phyloP scores from a whole-genome alignment of 2,888 invertebrate species.

The Acleris cristana region DNA sequence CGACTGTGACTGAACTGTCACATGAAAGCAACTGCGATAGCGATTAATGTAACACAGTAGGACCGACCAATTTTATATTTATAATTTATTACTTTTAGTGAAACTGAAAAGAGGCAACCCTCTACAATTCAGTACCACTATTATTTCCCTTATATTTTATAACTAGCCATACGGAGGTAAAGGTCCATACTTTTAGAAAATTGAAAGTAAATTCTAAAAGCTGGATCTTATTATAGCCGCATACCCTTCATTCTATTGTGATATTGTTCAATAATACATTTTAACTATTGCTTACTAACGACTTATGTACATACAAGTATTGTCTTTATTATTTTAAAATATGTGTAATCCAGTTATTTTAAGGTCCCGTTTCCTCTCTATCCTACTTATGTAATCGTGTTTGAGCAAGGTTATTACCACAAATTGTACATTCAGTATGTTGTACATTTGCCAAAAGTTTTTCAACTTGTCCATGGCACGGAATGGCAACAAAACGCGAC shows the following conservation, averaged over 20 bases:
- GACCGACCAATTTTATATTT: constrained; percentile 5
- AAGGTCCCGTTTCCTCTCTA: constrained; percentile 5
- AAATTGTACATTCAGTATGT: not conserved
- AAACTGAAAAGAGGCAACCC: constrained; percentile 19
- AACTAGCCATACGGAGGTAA: constrained; percentile 2
- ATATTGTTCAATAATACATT: constrained; percentile 1
- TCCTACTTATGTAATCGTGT: not conserved
- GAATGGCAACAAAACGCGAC: not conserved
- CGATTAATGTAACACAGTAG: constrained; percentile 14
- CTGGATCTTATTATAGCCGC: constrained; percentile 21
- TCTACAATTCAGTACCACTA: constrained; percentile 11
- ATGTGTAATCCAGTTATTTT: constrained; percentile 9
- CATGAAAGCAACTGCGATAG: constrained; percentile 17
- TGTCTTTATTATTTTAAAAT: constrained; percentile 10
- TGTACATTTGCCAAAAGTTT: constrained; percentile 12
- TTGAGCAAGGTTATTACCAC: constrained; percentile 4
- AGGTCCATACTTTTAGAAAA: constrained; percentile 30
- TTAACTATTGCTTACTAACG: constrained; percentile 6
- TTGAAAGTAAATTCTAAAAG: constrained; percentile 21
- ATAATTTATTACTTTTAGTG: constrained; percentile 8
- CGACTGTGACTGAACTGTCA: constrained; percentile 21
- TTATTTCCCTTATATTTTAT: constrained; percentile 8
- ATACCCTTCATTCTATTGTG: constrained; percentile 12
- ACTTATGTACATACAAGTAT: constrained; percentile 24
- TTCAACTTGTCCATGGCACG: constrained; percentile 22